Base-by-base conservation (phyloP, 2,113 vertebrate species). In the Puntigrus tetrazona region DNA sequence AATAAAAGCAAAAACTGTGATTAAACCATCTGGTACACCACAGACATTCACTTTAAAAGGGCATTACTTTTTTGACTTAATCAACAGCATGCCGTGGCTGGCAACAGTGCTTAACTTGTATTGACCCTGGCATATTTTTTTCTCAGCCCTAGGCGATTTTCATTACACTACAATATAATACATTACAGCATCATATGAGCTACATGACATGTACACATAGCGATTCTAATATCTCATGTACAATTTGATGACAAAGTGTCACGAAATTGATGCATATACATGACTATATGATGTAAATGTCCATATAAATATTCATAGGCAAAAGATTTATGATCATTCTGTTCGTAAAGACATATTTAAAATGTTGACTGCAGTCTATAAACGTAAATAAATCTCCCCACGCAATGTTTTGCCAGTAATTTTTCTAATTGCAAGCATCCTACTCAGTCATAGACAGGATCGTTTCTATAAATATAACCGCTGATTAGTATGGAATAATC, bases 381-480 rank as follows among this genome's bases (percentile, higher is more conserved):
- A 69, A 55, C 57, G 65, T 31, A 11, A 67, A 16, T 63, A n/a
- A 45, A 47, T 67, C 41, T 59, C 25, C 70, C 70, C 69, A 72
- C 11, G 4, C 34, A 61, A 76, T 45, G 13, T n/a, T 55, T 16
- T 29, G 31, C 47, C 70, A 52, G 25, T 18, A 27, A 59, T 36
- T 63, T n/a, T 50, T 52, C 73, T 7, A 63, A 63, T 27, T 41
- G 57, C 55, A 59, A 61, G 6, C 55, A 79, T 78, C 41, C 18
- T 20, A 31, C 75, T 85, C 81, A 81, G 89, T 90, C 57, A 18
- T 20, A 52, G 13, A 7, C 6, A 63, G 45, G 34, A 78, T 31
- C 0, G 43, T 78, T 25, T 89, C 91, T 92, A 94, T 90, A 92
- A 93, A 93, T 92, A 92, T 70, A 75, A 76, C 87, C 81, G 88